Conservation (phyloP, 92 coral and sea anemone species). For the Chrysogorgia sp. region DNA sequence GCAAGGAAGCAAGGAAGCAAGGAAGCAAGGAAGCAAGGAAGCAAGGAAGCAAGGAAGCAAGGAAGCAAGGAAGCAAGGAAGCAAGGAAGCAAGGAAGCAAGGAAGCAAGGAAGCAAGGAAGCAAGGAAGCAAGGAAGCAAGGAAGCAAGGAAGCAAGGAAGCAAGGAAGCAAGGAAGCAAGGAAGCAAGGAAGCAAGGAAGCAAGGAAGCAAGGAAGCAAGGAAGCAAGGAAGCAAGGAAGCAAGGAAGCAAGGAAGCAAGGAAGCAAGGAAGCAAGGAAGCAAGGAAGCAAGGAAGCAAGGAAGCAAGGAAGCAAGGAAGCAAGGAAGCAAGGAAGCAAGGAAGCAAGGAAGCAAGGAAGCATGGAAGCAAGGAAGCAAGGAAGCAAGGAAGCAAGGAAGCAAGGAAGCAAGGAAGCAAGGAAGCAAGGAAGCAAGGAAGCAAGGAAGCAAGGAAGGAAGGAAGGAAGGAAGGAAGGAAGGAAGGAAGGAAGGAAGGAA, state of each 20-base stretch:
- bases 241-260: too few species aligned
- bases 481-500: neutral
- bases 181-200: neutral
- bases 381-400: too few species aligned
- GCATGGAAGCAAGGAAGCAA: too few species aligned
- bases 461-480: too few species aligned
- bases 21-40: neutral
- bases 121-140: neutral
- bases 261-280: too few species aligned
- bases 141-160: neutral
- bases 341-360: too few species aligned
- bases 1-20: neutral
- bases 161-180: constrained; percentile 1
- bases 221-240: neutral
- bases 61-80: neutral
- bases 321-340: too few species aligned
- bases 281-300: too few species aligned
- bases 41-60: constrained; percentile 15
- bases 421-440: too few species aligned
- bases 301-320: too few species aligned
- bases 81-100: neutral
- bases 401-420: too few species aligned
- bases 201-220: neutral
- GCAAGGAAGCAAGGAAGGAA: too few species aligned
- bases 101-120: constrained; percentile 19